These are phyloP conservation scores for Pollenia angustigena DNA, from an alignment of 2,888 invertebrate species.

Conservation along the genomic window DNA sequence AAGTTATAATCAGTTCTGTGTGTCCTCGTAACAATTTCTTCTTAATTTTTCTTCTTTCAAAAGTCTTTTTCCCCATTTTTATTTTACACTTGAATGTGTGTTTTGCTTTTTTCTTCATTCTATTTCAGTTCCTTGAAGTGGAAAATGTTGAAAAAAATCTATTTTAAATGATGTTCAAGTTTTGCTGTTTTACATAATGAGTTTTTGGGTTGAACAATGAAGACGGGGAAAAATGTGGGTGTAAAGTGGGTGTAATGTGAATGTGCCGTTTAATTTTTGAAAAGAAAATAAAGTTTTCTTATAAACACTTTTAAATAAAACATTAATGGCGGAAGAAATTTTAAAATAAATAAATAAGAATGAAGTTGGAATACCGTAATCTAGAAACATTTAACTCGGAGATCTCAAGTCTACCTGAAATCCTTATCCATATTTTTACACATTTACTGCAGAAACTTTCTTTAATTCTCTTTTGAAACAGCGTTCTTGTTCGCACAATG, in stretches of 20 bases:
- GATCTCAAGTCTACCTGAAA: too few relatives aligned
- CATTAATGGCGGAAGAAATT: too few relatives aligned
- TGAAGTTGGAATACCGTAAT: too few relatives aligned
- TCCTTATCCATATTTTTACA: too few relatives aligned
- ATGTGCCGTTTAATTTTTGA: not conserved
- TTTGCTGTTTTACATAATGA: constrained; percentile 43
- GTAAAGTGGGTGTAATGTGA: not conserved
- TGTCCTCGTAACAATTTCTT: constrained; percentile 10
- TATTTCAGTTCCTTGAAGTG: constrained; percentile 8
- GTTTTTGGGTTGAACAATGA: constrained; percentile 9
- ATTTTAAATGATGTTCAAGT: constrained; percentile 55
- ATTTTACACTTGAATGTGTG: constrained; percentile 31
- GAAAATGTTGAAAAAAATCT: constrained; percentile 16
- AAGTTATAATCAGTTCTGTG: not conserved
- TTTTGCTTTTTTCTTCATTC: not conserved
- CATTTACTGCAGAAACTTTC: too few relatives aligned
- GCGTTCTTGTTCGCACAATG: too few relatives aligned
- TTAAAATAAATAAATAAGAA: too few relatives aligned
- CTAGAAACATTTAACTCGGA: too few relatives aligned
- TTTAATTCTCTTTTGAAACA: too few relatives aligned
- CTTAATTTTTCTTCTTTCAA: not conserved
- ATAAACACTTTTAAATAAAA: too few relatives aligned
- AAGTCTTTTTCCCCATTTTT: not conserved
- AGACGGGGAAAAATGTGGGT: not conserved
- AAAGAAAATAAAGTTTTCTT: too few relatives aligned